phyloP scores from a whole-genome alignment of 2,888 invertebrate genomes.

The Capitulum mitella region DNA sequence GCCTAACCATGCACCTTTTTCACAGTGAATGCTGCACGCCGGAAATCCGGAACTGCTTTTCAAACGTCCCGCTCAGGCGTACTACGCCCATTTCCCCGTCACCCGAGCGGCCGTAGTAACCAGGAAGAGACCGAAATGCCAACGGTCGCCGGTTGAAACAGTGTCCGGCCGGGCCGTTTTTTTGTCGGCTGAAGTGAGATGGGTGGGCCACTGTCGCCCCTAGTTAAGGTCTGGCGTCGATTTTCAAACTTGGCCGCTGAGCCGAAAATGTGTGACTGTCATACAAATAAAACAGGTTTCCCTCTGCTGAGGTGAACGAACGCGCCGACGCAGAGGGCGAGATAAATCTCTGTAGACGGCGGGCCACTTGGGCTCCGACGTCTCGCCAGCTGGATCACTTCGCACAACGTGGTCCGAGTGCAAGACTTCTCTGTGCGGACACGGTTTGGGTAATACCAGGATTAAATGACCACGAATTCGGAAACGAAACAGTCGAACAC shows the following conservation, averaged over 20 bases:
- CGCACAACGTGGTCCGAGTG: too few species aligned
- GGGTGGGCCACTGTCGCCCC: not conserved
- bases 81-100: too few species aligned
- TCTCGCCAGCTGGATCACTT: not conserved
- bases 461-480: too few species aligned
- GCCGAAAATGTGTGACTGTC: conserved; percentile 10
- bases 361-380: not conserved
- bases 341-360: not conserved
- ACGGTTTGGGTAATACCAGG: too few species aligned
- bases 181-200: not conserved
- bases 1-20: too few species aligned
- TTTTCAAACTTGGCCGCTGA: not conserved
- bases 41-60: too few species aligned
- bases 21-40: too few species aligned
- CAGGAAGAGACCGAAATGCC: too few species aligned
- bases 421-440: too few species aligned
- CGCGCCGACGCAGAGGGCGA: not conserved
- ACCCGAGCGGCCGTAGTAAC: too few species aligned
- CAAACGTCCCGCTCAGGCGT: too few species aligned
- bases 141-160: conserved; percentile 14
- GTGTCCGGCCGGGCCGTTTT: not conserved
- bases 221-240: not conserved
- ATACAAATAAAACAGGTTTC: conserved; percentile 10
- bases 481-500: too few species aligned
- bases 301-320: not conserved